Evolutionary conservation across 2,797 vertebrate genomes (phyloP).

Genomic region (Silurus lanzhouensis): DNA sequence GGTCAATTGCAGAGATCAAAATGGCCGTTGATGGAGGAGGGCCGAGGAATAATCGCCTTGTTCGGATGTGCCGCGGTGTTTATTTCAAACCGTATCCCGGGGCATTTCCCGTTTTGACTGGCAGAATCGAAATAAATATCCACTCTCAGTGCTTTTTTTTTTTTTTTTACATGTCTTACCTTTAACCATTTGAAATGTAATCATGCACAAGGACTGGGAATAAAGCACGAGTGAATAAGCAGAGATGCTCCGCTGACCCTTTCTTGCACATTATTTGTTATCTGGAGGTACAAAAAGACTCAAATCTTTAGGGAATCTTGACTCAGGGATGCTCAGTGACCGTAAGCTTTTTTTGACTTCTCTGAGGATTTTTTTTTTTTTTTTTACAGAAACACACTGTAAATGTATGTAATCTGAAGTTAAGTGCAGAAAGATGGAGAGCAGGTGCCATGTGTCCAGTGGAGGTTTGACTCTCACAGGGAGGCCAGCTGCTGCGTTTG

Average conservation of each 20-base stretch:
- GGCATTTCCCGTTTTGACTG: conserved; percentile 51
- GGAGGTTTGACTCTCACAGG: conserved; percentile 65
- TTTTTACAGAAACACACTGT: conserved; percentile 57
- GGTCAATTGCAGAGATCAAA: conserved; percentile 82
- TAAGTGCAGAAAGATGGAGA: not conserved
- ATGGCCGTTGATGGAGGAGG: conserved; percentile 73
- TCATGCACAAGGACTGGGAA: conserved; percentile 75
- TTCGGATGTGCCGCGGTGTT: conserved; percentile 31
- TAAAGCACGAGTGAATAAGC: conserved; percentile 78
- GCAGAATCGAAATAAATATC: conserved; percentile 54
- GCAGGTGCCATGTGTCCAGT: conserved; percentile 53
- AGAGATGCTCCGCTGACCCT: conserved; percentile 80
- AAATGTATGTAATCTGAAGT: conserved; percentile 19
- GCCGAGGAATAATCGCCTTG: conserved; percentile 59
- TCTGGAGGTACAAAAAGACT: conserved; percentile 44
- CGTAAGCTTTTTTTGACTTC: conserved; percentile 73
- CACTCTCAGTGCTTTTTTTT: not conserved
- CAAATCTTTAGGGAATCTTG: conserved; percentile 76
- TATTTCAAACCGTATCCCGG: conserved; percentile 51
- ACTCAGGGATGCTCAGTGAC: conserved; percentile 67
- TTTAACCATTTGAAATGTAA: conserved; percentile 79
- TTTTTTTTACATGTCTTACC: conserved; percentile 61
- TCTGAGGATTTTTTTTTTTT: conserved; percentile 56
- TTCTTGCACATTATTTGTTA: conserved; percentile 79
- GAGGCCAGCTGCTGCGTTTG: conserved; percentile 69